These are phyloP conservation scores for Palloptera scutellata DNA, from an alignment of 2,888 invertebrate genomes.

Conservation along the genomic window DNA sequence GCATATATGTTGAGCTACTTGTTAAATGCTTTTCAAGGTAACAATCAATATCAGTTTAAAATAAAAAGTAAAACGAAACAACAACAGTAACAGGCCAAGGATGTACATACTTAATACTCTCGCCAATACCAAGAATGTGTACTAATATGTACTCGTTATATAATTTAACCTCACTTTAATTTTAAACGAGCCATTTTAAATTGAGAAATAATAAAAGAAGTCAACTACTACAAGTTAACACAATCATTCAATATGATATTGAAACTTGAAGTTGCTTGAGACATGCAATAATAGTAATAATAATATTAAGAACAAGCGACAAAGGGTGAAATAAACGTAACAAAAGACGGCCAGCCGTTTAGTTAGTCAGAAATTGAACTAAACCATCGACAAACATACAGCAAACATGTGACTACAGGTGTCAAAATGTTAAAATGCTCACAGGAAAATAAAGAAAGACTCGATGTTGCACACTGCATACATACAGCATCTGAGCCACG, in stretches of 20 bases:
- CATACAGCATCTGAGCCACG: constrained; percentile 1
- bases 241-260: no score
- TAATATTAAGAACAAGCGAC: background rate
- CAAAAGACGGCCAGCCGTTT: background rate
- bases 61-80: no score
- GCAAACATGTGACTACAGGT: background rate
- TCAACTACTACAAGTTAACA: no score
- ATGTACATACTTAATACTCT: no score
- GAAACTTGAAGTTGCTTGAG: no score
- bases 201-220: constrained; percentile 25
- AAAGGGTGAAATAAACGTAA: background rate
- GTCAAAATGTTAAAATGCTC: constrained; percentile 1
- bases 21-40: no score
- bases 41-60: no score
- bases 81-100: no score
- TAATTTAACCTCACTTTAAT: constrained; percentile 20
- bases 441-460: background rate
- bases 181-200: constrained; percentile 22
- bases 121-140: no score
- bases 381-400: background rate
- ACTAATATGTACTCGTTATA: no score
- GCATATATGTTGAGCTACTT: no score
- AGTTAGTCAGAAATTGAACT: background rate
- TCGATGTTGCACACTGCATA: background rate
- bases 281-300: no score